These are phyloP conservation scores for Papilio polytes DNA, from an alignment of 1,140 invertebrate genomes.

Conservation along the genomic window DNA sequence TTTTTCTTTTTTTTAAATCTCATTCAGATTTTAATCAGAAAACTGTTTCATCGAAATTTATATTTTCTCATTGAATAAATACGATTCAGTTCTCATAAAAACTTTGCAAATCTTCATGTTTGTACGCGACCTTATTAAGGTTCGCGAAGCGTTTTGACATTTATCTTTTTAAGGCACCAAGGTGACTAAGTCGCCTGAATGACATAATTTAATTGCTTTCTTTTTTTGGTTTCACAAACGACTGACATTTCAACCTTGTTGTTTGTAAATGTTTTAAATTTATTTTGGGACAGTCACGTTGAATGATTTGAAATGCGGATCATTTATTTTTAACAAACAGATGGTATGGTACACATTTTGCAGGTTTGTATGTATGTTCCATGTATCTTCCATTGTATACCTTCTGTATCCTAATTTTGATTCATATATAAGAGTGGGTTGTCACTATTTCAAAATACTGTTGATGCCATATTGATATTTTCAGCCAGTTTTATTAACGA, in stretches of 20 bases:
- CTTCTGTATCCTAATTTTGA: background rate
- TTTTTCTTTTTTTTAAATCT: background rate
- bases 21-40: background rate
- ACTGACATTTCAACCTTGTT: constrained; percentile 26
- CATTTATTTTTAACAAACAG: background rate
- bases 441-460: background rate
- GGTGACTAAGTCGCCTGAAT: constrained; percentile 51
- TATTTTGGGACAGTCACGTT: background rate
- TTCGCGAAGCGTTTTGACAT: constrained; percentile 39
- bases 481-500: background rate
- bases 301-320: background rate
- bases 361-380: background rate
- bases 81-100: constrained; percentile 12
- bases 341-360: background rate
- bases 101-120: constrained; percentile 19
- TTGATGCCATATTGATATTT: background rate
- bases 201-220: constrained; percentile 45
- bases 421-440: background rate
- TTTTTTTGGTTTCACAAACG: constrained; percentile 20
- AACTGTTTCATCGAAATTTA: background rate
- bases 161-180: constrained; percentile 47
- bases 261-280: background rate
- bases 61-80: background rate
- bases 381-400: background rate
- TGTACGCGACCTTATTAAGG: constrained; percentile 22